Evolutionary conservation across 1,140 invertebrate genomes (phyloP).

Genomic region (Centruroides vittatus): DNA sequence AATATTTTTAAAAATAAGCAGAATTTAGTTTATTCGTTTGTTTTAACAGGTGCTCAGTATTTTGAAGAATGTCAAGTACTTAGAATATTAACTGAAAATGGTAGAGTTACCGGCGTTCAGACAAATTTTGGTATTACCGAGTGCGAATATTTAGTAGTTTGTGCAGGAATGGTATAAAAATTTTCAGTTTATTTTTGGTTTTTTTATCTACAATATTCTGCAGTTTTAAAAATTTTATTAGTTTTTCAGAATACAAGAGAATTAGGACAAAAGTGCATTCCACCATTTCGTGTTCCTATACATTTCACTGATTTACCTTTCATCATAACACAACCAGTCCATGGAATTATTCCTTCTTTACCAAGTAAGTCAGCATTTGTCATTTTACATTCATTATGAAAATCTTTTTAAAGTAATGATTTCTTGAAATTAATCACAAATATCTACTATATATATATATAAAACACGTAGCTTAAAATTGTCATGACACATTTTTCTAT

Average conservation of each 20-base stretch:
- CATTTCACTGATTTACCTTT: slow-evolving; percentile 88
- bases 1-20: too few species aligned
- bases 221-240: neutral
- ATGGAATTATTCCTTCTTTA: slow-evolving; percentile 42
- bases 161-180: slow-evolving; percentile 53
- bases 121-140: slow-evolving; percentile 58
- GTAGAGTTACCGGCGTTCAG: slow-evolving; percentile 48
- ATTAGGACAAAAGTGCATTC: slow-evolving; percentile 64
- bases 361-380: slow-evolving; percentile 33
- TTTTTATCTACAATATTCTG: neutral
- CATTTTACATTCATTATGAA: too few species aligned
- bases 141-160: slow-evolving; percentile 85
- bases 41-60: slow-evolving; percentile 37
- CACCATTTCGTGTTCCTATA: slow-evolving; percentile 76
- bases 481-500: neutral
- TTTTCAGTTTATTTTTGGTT: neutral
- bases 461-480: slow-evolving; percentile 16
- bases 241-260: slow-evolving; percentile 45
- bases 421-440: too few species aligned
- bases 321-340: slow-evolving; percentile 66
- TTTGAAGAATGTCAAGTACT: slow-evolving; percentile 43
- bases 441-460: too few species aligned
- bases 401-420: too few species aligned
- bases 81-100: slow-evolving; percentile 42
- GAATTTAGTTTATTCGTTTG: neutral